Evolutionary conservation across 1,140 invertebrate genomes (phyloP), one percentile per base, ranked within the genome.

Genomic region (Uloborus diversus): DNA sequence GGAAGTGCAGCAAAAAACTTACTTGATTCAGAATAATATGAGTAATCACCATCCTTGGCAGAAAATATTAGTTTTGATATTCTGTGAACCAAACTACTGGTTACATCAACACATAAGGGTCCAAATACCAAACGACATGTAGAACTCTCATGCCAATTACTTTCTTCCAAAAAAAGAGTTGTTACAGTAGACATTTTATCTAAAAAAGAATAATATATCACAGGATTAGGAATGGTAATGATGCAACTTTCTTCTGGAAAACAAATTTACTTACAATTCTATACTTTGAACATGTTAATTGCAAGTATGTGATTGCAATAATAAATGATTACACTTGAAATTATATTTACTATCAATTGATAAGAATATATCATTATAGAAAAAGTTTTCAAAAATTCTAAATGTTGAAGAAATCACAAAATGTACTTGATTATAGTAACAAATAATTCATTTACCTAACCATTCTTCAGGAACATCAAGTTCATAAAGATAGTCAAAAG

Each of bases 401-500:
- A n/a, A n/a, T n/a, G n/a, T n/a, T n/a, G n/a, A n/a, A n/a, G n/a
- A n/a, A n/a, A n/a, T n/a, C n/a, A n/a, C n/a, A n/a, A n/a, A n/a
- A n/a, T n/a, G n/a, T n/a, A n/a, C n/a, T n/a, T 35, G 30, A 35
- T 64, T 0, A 35, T 14, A 53, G 1, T 53, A 53, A 17, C 27
- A 61, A 17, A 30, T 28, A 61, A 13, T 28, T 30, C 1, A 61
- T 35, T 61, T 65, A 82, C 81, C 81, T 25, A 62, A 53, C 75
- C 75, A 82, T 9, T 91, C 89, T 17, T 90, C 89, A 17, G 91
- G 89, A n/a, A 91, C 82, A 82, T 90, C 88, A 13, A 91, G 84
- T 20, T 87, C 88, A 85, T 92, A 92, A 28, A 93, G 82, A 84
- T 92, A 93, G 86, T 94, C 92, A 80, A 94, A 87, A 57, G 90